A percentile compares a stretch with the other conserved stretches of the same genome.
Evolutionary conservation across 2,797 vertebrate species (phyloP).

Genomic region (Tokudaia muenninki): DNA sequence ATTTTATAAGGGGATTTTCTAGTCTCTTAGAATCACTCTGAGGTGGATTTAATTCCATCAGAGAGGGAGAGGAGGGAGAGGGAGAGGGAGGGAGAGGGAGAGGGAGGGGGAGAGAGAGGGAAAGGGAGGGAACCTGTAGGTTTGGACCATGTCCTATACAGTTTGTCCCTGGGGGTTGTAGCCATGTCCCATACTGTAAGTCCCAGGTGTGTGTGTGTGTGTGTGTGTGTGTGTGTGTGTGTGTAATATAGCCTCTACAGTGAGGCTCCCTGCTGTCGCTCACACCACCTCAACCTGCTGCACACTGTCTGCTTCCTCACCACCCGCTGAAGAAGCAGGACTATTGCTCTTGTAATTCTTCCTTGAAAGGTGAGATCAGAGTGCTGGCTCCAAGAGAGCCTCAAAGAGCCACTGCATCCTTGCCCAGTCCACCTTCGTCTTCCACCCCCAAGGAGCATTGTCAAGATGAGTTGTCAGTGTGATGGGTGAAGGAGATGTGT

Average conservation of each 20-base stretch:
- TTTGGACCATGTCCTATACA: neutral
- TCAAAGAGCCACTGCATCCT: neutral
- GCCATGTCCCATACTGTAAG: neutral
- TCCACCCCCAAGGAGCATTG: neutral
- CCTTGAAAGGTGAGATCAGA: neutral
- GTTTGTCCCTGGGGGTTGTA: neutral
- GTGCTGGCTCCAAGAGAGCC: neutral
- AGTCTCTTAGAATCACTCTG: neutral
- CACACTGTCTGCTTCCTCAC: neutral
- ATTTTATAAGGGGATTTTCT: neutral
- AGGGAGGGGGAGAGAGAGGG: too few species aligned
- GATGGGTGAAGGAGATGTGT: neutral
- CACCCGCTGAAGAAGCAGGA: neutral
- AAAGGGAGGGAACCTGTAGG: neutral
- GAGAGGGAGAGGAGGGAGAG: too few species aligned
- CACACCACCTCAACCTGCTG: neutral
- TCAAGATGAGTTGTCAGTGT: neutral
- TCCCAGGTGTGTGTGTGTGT: neutral
- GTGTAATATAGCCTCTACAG: neutral
- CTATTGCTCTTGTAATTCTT: neutral
- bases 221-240: neutral
- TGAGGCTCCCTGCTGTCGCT: neutral
- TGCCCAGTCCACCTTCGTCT: neutral
- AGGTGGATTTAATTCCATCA: neutral
- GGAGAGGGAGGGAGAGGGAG: too few species aligned